Conservation (phyloP, 2,888 invertebrate species). For the Pocota personata region DNA sequence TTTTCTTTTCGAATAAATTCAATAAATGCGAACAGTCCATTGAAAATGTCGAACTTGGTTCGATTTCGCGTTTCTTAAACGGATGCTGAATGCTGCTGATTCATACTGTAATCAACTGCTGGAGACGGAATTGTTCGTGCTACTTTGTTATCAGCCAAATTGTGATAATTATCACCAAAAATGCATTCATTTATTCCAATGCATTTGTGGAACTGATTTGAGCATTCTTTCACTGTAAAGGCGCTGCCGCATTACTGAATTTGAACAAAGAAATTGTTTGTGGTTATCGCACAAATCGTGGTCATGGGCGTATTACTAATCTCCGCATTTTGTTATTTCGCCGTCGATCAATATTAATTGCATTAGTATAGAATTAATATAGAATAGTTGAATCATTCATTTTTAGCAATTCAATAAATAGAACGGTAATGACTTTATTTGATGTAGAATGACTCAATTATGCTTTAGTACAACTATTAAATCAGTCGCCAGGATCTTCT, state of each 20-base stretch:
- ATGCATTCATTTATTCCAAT: neutral
- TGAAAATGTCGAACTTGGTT: neutral
- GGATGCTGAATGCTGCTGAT: constrained; percentile 44
- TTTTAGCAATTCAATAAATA: no score
- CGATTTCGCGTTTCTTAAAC: neutral
- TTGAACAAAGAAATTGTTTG: neutral
- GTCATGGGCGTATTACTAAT: constrained; percentile 57
- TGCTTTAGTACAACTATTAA: no score
- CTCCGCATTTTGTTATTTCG: neutral
- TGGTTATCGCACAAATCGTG: constrained; percentile 9
- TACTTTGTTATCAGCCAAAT: constrained; percentile 20
- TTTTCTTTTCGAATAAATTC: neutral
- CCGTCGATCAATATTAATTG: neutral
- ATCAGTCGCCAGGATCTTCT: no score
- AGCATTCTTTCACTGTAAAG: neutral
- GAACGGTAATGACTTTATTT: no score
- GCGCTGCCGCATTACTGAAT: neutral
- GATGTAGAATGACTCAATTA: no score
- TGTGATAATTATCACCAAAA: neutral
- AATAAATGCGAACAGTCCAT: neutral
- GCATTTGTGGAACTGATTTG: neutral
- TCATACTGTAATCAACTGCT: constrained; percentile 39
- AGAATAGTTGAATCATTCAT: neutral
- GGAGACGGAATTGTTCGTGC: neutral
- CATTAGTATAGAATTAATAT: neutral